Evolutionary conservation across 2,113 vertebrate genomes (phyloP), one percentile per base, ranked within the genome.

Genomic region (Calypte anna): DNA sequence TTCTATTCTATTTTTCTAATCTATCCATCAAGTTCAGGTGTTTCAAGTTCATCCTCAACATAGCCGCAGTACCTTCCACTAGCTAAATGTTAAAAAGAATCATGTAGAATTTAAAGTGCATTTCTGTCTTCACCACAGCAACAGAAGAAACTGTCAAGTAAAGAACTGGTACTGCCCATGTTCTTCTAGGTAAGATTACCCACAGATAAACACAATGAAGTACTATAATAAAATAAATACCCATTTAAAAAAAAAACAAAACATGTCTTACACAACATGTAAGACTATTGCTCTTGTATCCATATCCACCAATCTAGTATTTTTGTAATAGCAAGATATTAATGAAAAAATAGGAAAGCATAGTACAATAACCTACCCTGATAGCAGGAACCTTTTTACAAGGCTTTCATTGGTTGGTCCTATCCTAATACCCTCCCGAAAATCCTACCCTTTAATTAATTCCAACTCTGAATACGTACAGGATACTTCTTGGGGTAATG

Each of bases 221-320:
- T 53, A 76, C 22, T 61, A 10, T 36, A 64, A 69, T 69, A 82
- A 94, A 88, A 88, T 11, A 5, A 73, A 22, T 10, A 66, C 31
- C 6, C 25, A 57, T 64, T 90, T 36, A 7, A n/a, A 83, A 58
- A 57, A 62, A 59, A 82, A 53, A 53, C 54, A 9, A 50, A 9
- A 50, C 48, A 48, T 33, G 33, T 33, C 33, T 33, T 3, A 20
- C 20, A 57, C 2, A 62, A 40, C 62, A 31, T 3, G 76, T 48
- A 54, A 70, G 19, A 63, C 82, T 91, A 8, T 91, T 95, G 82
- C 74, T 94, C 80, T 77, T 94, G 95, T 97, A 97, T 97, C 96
- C 96, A 96, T 96, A 97, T 96, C 95, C 94, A 97, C 94, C 94
- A 97, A 96, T 95, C 95, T 66, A 70, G 24, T 43, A 58, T 25